A percentile compares a stretch with the other conserved stretches of the same genome.
Conservation (phyloP, 2,888 invertebrate species). For the Erannis defoliaria region DNA sequence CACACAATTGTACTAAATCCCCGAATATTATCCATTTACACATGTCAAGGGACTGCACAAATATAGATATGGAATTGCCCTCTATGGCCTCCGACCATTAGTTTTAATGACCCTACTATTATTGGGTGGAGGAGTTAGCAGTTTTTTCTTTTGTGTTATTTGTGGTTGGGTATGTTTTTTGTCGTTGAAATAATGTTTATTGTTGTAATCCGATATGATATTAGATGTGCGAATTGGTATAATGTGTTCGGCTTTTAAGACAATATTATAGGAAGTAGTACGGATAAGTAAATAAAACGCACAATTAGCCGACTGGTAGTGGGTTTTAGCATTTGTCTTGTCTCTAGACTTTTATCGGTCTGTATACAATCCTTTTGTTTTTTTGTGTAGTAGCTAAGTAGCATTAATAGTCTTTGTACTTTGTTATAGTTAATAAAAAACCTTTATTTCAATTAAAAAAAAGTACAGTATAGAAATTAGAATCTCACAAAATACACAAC, state of each 20-base stretch:
- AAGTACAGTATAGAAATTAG: no score
- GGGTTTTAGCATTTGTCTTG: no score
- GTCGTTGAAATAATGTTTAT: constrained; percentile 22
- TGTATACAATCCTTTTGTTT: no score
- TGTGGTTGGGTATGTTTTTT: constrained; percentile 47
- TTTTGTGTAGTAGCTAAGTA: no score
- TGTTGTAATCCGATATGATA: constrained; percentile 22
- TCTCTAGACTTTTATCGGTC: no score
- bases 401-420: no score
- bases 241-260: neutral
- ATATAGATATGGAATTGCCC: constrained; percentile 71
- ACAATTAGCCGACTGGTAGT: no score
- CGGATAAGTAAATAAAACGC: no score
- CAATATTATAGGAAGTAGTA: neutral
- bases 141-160: constrained; percentile 52
- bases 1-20: constrained; percentile 78
- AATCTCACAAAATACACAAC: no score
- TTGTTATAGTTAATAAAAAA: no score
- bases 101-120: constrained; percentile 71
- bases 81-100: constrained; percentile 67
- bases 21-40: constrained; percentile 77
- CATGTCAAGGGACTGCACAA: constrained; percentile 73
- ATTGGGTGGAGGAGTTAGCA: constrained; percentile 52
- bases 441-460: no score
- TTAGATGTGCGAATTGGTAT: neutral